Conservation (phyloP, 2,888 invertebrate genomes). For the Eumerus sabulonum region DNA sequence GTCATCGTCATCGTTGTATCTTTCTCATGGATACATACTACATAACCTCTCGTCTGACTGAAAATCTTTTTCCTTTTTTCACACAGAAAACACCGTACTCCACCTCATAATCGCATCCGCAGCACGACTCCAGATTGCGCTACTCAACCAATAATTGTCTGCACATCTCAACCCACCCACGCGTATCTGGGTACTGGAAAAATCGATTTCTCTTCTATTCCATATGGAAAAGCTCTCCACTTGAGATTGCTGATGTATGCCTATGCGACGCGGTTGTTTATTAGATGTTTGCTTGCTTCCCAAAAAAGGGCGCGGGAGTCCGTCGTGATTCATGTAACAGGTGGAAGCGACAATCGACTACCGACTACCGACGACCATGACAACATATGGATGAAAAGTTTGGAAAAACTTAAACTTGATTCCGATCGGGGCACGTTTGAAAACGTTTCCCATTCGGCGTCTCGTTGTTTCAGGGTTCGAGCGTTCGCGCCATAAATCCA, state of each 20-base stretch:
- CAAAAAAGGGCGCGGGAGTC: neutral
- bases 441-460: conserved; percentile 27
- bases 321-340: conserved; percentile 62
- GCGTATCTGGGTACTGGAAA: conserved; percentile 6
- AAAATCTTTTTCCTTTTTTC: no score
- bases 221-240: conserved; percentile 39
- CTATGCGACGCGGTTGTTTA: no score
- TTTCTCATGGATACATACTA: no score
- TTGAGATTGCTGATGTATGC: no score
- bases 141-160: conserved; percentile 13
- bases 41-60: no score
- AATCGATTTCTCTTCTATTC: conserved; percentile 47
- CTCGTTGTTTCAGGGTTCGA: no score
- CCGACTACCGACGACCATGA: no score
- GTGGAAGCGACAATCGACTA: conserved; percentile 50
- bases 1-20: no score
- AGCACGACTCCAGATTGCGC: neutral
- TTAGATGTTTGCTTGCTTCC: no score
- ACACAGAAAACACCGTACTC: neutral
- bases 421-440: conserved; percentile 3
- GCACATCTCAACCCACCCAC: no score
- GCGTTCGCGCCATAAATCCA: conserved; percentile 45
- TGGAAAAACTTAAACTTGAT: conserved; percentile 8
- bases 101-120: conserved; percentile 16
- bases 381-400: no score